These are phyloP conservation scores for Chromobotia macracanthus DNA, from an alignment of 2,797 vertebrate species.

Conservation along the genomic window DNA sequence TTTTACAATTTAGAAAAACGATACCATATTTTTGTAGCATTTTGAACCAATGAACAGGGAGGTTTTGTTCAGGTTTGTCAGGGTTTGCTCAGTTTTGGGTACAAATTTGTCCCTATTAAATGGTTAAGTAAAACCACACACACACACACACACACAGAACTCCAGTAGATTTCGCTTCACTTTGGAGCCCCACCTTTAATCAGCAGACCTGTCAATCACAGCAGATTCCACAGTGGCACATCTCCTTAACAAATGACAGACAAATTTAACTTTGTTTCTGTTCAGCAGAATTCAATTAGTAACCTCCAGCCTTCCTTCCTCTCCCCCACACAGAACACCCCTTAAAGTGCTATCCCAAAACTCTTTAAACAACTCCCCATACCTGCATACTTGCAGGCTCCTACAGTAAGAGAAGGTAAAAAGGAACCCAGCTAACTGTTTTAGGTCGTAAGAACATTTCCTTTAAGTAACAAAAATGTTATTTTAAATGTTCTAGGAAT, in stretches of 20 bases:
- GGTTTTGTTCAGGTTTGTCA: too few species aligned
- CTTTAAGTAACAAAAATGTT: too few species aligned
- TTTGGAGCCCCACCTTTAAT: conserved; percentile 45
- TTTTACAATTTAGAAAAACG: too few species aligned
- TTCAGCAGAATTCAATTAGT: conserved; percentile 52
- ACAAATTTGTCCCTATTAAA: too few species aligned
- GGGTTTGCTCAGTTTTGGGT: too few species aligned
- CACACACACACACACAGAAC: not conserved
- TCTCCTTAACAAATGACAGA: conserved; percentile 75
- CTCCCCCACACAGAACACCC: conserved; percentile 3
- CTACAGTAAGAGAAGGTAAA: not conserved
- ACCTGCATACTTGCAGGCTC: not conserved
- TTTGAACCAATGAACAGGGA: too few species aligned
- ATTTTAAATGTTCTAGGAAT: too few species aligned
- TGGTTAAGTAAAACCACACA: too few species aligned
- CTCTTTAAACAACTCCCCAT: not conserved
- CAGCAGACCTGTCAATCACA: conserved; percentile 43
- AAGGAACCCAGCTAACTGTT: too few species aligned
- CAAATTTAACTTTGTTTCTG: conserved; percentile 70
- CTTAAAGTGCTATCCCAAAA: conserved; percentile 14
- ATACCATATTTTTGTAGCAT: too few species aligned
- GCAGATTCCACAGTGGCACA: conserved; percentile 58
- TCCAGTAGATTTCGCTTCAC: conserved; percentile 3
- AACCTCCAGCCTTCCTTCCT: conserved; percentile 47
- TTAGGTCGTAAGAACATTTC: too few species aligned